These are phyloP conservation scores for Dastarcus helophoroides DNA, from an alignment of 2,888 invertebrate genomes.

Conservation along the genomic window DNA sequence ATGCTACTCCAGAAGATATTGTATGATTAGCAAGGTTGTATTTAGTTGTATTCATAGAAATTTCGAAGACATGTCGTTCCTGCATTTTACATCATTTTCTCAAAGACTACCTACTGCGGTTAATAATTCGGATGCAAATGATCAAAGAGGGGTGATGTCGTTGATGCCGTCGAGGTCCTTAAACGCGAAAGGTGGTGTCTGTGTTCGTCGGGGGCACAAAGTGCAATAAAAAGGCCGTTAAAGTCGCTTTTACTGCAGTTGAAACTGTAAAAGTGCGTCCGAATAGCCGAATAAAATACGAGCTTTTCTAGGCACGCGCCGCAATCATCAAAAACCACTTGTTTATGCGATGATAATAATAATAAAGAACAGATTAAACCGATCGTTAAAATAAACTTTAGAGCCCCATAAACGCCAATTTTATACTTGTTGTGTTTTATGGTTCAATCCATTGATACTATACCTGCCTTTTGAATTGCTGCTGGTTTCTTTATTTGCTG, in stretches of 20 bases:
- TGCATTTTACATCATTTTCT: no score
- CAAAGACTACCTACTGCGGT: no score
- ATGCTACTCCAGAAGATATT: no score
- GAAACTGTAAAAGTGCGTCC: constrained; percentile 39
- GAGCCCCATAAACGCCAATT: constrained; percentile 36
- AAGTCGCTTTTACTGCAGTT: constrained; percentile 39
- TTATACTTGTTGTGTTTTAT: constrained; percentile 35
- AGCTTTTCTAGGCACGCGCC: constrained; percentile 35
- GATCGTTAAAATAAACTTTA: constrained; percentile 37
- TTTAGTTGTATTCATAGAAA: no score
- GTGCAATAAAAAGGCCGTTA: constrained; percentile 39
- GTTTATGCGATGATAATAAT: constrained; percentile 36
- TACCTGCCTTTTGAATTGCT: constrained; percentile 20
- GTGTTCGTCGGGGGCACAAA: no score
- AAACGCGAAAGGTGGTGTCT: no score
- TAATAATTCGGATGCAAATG: no score
- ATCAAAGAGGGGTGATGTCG: no score
- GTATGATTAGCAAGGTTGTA: no score
- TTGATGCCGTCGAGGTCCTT: no score
- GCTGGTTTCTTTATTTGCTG: constrained; percentile 1
- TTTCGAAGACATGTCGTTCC: no score
- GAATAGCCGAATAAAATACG: constrained; percentile 34
- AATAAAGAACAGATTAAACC: constrained; percentile 37
- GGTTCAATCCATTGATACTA: constrained; percentile 31
- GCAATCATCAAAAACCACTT: constrained; percentile 29